These are phyloP conservation scores for Cyphomyrus discorhynchus DNA, from an alignment of 2,113 vertebrate genomes.

Conservation along the genomic window DNA sequence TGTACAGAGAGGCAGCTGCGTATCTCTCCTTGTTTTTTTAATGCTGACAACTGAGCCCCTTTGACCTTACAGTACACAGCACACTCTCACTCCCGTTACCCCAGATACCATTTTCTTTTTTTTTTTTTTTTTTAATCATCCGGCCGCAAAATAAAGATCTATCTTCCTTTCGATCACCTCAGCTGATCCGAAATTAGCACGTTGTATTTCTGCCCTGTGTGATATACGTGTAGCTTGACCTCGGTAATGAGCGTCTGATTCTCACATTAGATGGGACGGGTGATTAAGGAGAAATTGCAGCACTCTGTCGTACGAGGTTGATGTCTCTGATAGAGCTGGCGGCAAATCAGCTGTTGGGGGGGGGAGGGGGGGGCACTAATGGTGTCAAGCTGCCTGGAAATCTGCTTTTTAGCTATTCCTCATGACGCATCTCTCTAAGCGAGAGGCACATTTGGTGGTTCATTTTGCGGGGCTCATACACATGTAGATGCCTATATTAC, in stretches of 20 bases:
- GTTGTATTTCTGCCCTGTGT: background rate
- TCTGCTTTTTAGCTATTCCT: conserved; percentile 19
- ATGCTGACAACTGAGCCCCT: background rate
- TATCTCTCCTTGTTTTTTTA: background rate
- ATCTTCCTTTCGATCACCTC: background rate
- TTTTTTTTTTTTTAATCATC: background rate
- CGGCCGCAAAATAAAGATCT: background rate
- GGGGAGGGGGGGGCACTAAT: conserved; percentile 35
- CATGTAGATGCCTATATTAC: background rate
- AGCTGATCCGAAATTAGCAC: background rate
- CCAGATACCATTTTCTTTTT: background rate
- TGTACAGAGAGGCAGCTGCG: background rate
- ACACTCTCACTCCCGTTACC: background rate
- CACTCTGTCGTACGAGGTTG: background rate
- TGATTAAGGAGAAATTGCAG: background rate
- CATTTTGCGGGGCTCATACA: background rate
- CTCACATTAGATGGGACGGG: background rate
- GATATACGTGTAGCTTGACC: background rate
- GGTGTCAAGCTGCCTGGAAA: conserved; percentile 38
- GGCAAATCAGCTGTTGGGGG: conserved; percentile 39
- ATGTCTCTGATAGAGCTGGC: conserved; percentile 42
- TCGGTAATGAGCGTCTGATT: background rate
- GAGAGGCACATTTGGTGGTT: background rate
- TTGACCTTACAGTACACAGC: background rate
- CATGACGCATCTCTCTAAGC: conserved; percentile 20